Evolutionary conservation across 2,888 invertebrate genomes (phyloP).

Genomic region (Cerastis rubricosa): DNA sequence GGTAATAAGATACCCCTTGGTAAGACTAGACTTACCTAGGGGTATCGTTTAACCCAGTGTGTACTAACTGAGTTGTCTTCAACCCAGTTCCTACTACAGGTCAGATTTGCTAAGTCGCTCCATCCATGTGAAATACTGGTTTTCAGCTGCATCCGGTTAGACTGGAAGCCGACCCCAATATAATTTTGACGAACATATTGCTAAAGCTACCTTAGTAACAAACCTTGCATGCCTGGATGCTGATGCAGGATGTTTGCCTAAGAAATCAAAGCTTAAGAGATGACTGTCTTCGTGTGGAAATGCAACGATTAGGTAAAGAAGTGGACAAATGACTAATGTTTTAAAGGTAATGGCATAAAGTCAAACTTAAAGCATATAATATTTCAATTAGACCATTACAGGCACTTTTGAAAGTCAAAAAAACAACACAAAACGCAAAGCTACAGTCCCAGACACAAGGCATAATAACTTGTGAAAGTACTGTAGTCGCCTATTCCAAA

Average conservation of each 20-base stretch:
- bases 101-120: neutral
- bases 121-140: neutral
- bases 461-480: no score
- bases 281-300: neutral
- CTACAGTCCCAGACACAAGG: no score
- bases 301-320: neutral
- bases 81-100: neutral
- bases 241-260: neutral
- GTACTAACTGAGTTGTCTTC: neutral
- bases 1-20: no score
- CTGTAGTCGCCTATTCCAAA: no score
- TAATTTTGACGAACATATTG: neutral
- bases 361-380: no score
- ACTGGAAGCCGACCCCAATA: neutral
- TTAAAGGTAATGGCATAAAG: neutral
- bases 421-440: no score
- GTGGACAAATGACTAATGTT: neutral
- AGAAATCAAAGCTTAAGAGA: neutral
- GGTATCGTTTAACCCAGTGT: neutral
- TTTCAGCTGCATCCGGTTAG: no score
- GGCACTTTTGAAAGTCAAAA: no score
- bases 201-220: neutral
- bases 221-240: neutral
- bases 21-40: neutral
- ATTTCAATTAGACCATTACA: no score